Conservation (phyloP, 2,888 invertebrate species). For the Eilema griseolum region DNA sequence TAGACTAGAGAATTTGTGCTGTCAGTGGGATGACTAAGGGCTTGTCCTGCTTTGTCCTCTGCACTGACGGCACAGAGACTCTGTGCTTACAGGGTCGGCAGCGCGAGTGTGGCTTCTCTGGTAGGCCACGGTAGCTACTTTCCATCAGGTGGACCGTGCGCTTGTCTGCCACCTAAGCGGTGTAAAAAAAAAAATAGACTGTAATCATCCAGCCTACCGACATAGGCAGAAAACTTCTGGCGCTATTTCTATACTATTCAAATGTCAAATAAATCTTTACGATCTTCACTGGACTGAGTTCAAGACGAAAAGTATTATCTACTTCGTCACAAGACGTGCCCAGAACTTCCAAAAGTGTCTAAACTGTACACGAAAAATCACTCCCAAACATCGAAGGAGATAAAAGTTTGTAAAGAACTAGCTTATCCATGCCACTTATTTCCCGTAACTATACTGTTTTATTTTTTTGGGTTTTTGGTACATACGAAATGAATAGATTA, state of each 20-base stretch:
- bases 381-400: conserved; percentile 44
- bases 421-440: conserved; percentile 8
- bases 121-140: too few species aligned
- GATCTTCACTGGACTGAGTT: conserved; percentile 9
- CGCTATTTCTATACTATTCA: background rate
- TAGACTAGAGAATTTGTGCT: too few species aligned
- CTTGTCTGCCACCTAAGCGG: too few species aligned
- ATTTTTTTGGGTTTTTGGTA: background rate
- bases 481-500: background rate
- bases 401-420: conserved; percentile 38
- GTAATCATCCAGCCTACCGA: too few species aligned
- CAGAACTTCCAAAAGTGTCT: conserved; percentile 35
- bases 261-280: background rate
- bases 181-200: too few species aligned
- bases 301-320: conserved; percentile 22
- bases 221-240: too few species aligned
- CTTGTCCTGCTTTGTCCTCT: too few species aligned
- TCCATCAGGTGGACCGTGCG: too few species aligned
- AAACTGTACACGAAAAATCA: conserved; percentile 59
- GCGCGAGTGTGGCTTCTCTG: too few species aligned
- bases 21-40: too few species aligned
- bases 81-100: too few species aligned
- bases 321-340: conserved; percentile 15
- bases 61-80: too few species aligned
- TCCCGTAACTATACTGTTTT: background rate